Conservation (phyloP, 2,797 vertebrate genomes). For the Muscicapa comitata region DNA sequence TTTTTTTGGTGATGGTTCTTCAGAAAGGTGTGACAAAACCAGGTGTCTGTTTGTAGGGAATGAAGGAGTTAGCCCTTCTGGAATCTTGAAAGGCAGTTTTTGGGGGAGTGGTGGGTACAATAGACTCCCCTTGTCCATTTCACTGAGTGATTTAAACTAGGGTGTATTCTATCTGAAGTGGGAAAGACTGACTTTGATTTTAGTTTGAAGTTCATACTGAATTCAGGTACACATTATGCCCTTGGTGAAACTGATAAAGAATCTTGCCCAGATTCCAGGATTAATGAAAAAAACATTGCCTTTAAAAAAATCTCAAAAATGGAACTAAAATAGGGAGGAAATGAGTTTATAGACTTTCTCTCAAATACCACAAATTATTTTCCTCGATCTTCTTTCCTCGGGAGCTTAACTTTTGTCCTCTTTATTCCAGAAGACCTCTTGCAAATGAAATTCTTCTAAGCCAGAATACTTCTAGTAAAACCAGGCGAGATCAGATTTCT, state of each 20-base stretch:
- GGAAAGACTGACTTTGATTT: neutral
- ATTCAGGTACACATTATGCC: neutral
- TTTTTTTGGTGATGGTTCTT: rapidly evolving
- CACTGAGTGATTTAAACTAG: neutral
- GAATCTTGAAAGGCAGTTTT: neutral
- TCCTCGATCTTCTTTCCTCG: neutral
- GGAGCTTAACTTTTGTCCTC: constrained; percentile 3
- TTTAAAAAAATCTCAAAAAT: neutral
- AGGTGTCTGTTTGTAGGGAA: neutral
- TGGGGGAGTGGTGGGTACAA: neutral
- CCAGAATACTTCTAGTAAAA: constrained; percentile 39
- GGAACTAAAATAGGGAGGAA: neutral
- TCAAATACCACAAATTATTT: constrained; percentile 1
- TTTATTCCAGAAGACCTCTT: neutral
- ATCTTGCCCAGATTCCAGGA: neutral
- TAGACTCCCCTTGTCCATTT: neutral
- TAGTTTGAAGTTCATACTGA: neutral
- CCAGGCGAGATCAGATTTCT: constrained; percentile 16
- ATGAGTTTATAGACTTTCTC: neutral
- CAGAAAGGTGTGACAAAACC: neutral
- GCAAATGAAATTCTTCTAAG: neutral
- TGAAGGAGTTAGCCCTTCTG: neutral
- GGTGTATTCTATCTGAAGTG: neutral
- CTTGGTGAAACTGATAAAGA: neutral
- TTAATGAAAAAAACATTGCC: neutral